Evolutionary conservation across 1,140 invertebrate genomes (phyloP), one percentile per base, ranked within the genome.

Genomic region (Drosophila tropicalis): DNA sequence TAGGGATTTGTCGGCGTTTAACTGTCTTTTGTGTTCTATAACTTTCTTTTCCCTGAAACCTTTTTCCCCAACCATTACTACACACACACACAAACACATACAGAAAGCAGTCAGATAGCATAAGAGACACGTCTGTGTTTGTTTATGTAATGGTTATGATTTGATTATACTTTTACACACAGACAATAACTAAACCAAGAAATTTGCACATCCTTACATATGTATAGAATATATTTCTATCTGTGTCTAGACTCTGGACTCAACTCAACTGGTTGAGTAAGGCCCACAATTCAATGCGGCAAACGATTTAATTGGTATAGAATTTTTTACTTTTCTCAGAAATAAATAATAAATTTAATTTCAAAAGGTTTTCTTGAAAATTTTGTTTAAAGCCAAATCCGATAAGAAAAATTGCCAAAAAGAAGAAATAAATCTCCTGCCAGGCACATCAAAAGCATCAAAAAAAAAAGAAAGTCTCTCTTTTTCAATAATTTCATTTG

Each of bases 1-100:
- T 40, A 39, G 44, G 76, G 76, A 76, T 87, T 86, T 82, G 56
- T 44, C 54, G 51, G 9, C 76, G 54, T 68, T 84, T 80, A 79
- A 67, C 25, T 57, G 69, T 68, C 60, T 56, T 39, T 67, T 6
- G 36, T 19, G 19, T 69, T 69, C 36, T 61, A 17, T 15, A 19
- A 6, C 41, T 44, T 32, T 29, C 29, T 60, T 67, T 34, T 36
- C 25, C 22, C 7, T 36, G 12, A 13, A 12, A 36, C 36, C 36
- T 39, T 39, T 13, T 12, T 0, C 36, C 36, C 36, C 10, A 13
- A 12, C 36, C 36, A 0, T 3, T 3, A 5, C 17, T 19, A 12
- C 15, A 47, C 22, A 2, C n/a, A n/a, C n/a, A n/a, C n/a, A n/a
- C n/a, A n/a, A n/a, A n/a, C n/a, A n/a, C n/a, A n/a, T n/a, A n/a